These are phyloP conservation scores for Dryadula phaetusa DNA, from an alignment of 2,888 invertebrate genomes.

Conservation along the genomic window DNA sequence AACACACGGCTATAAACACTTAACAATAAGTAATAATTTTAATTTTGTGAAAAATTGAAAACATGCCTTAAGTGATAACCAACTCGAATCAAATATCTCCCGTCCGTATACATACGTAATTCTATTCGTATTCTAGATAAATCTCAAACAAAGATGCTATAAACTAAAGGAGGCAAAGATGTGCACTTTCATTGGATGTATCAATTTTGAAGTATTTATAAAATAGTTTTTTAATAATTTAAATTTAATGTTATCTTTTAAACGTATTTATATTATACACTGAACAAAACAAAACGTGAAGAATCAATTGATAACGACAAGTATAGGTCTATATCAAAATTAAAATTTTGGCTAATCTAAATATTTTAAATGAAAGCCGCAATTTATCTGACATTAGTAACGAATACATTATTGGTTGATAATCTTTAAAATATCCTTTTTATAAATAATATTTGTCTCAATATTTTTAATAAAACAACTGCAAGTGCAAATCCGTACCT, in stretches of 20 bases:
- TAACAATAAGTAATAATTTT: conserved; percentile 26
- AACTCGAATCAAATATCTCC: conserved; percentile 54
- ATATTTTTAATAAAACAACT: no score
- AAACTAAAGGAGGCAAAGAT: conserved; percentile 47
- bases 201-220: not conserved
- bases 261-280: no score
- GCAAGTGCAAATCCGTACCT: conserved; percentile 42
- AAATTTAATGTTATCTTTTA: no score
- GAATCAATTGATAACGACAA: no score
- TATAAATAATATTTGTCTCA: no score
- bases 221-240: not conserved
- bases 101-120: conserved; percentile 53
- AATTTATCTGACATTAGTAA: no score
- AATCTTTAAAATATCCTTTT: no score
- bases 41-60: conserved; percentile 30
- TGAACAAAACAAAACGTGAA: no score
- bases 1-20: conserved; percentile 37
- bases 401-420: no score
- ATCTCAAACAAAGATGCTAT: conserved; percentile 54
- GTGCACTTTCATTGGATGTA: not conserved
- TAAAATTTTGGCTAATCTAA: no score
- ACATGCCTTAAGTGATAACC: conserved; percentile 44
- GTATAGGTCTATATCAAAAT: no score
- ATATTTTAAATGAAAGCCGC: no score
- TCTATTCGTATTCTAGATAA: conserved; percentile 59